Base-by-base conservation (phyloP, 2,797 vertebrate species). In the Falco rusticolus region DNA sequence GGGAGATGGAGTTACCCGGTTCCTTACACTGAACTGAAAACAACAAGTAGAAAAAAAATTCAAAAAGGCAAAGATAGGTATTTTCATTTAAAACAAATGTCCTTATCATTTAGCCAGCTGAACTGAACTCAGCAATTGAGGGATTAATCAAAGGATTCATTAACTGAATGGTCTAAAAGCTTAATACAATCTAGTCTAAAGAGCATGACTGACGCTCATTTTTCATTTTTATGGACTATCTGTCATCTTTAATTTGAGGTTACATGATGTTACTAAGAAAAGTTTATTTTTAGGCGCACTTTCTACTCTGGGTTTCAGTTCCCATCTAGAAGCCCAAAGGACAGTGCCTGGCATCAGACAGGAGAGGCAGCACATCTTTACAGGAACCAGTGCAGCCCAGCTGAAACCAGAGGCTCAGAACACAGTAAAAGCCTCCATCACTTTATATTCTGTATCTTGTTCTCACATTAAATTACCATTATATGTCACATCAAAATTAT, bases 351-450 rank as follows among this genome's bases (percentile, higher is more conserved):
- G 45, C 51, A 84, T 9, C n/a, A 76, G 70, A 6, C 33, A 26
- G 0, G 10, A 17, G 57, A 65, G 33, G 56, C 11, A 33, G 26
- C 0, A 0, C 6, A 1, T 15, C 29, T 65, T 84, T 41, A 70
- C 29, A 74, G 48, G 53, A 89, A 71, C 13, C 14, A 34, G 21
- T 29, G 16, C 70, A 61, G 56, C 29, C 6, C 1, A 90, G 68
- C 18, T 2, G 21, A 76, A 94, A 59, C 43, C 50, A 21, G 69
- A 60, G 33, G 22, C 61, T 66, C 68, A 63, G 14, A 68, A 63
- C 37, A 41, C 16, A 33, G 11, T 20, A 51, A 90, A 88, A 87
- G 71, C 13, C 25, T 14, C 13, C 59, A 66, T 45, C 48, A 8
- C n/a, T 64, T 53, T n/a, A n/a, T 31, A 16, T 28, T 66, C 41